Evolutionary conservation across 2,113 vertebrate genomes (phyloP).

Genomic region (Leuciscus idus): DNA sequence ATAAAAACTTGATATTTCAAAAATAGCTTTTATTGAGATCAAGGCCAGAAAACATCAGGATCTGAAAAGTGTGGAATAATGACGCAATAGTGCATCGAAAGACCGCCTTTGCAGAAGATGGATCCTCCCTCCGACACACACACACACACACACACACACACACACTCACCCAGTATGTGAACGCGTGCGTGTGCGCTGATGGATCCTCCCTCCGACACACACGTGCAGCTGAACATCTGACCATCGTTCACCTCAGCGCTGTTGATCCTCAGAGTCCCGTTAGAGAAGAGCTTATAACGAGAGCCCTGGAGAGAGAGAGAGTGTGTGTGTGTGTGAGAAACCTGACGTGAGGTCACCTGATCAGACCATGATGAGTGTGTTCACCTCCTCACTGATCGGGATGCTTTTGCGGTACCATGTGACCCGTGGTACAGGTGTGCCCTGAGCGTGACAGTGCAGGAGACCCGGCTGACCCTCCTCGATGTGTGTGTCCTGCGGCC

Average conservation of each 20-base stretch:
- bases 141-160: background rate
- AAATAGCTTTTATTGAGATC: no score
- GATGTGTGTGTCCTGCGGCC: conserved; percentile 86
- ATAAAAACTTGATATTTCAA: no score
- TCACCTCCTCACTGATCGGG: conserved; percentile 83
- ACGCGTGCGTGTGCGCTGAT: conserved; percentile 85
- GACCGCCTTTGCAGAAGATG: no score
- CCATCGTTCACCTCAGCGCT: conserved; percentile 94
- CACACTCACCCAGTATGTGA: conserved; percentile 82
- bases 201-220: conserved; percentile 80
- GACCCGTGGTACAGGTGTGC: conserved; percentile 84
- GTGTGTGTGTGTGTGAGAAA: background rate
- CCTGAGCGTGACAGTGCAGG: conserved; percentile 89
- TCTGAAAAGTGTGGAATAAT: no score
- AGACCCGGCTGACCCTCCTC: conserved; percentile 93
- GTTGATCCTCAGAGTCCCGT: conserved; percentile 92
- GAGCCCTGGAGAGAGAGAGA: conserved; percentile 78
- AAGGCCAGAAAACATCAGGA: no score
- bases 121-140: background rate
- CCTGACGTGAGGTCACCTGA: background rate
- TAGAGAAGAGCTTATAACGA: conserved; percentile 85
- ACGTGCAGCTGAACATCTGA: conserved; percentile 85
- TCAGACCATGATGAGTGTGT: background rate
- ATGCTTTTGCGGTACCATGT: conserved; percentile 86
- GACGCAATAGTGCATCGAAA: no score